Evolutionary conservation across 2,113 vertebrate genomes (phyloP).

Genomic region (Rhinogobius similis): DNA sequence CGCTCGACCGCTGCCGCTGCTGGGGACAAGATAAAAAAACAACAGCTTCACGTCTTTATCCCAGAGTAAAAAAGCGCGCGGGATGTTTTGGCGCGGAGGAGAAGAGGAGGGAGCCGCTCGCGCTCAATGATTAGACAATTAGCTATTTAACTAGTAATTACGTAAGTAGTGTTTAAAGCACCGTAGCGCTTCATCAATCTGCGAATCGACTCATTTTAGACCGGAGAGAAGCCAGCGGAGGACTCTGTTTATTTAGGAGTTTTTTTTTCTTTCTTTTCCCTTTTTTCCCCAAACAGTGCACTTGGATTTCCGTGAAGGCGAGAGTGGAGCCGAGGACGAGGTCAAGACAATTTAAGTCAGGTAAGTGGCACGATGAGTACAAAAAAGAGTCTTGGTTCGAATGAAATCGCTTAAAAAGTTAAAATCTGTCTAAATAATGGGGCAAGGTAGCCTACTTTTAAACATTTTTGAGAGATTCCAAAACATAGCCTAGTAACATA

Average conservation of each 20-base stretch:
- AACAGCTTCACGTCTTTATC: conserved; percentile 7
- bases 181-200: conserved; percentile 26
- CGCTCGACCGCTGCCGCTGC: not conserved
- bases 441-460: not conserved
- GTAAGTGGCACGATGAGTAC: conserved; percentile 20
- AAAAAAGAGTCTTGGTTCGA: not conserved
- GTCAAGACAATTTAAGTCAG: conserved; percentile 40
- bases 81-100: conserved; percentile 37
- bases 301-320: conserved; percentile 55
- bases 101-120: conserved; percentile 36
- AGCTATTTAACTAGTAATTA: conserved; percentile 55
- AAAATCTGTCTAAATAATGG: not conserved
- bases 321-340: conserved; percentile 66
- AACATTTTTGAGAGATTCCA: not conserved
- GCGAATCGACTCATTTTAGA: conserved; percentile 32
- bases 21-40: conserved; percentile 10
- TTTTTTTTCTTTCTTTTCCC: conserved; percentile 8
- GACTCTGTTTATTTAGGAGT: conserved; percentile 34
- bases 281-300: conserved; percentile 23
- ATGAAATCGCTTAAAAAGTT: not conserved
- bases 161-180: conserved; percentile 35
- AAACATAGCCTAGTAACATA: not conserved
- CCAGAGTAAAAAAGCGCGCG: conserved; percentile 18
- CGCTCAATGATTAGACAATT: conserved; percentile 43
- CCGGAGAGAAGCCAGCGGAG: conserved; percentile 22